Conservation (phyloP, 2,888 invertebrate genomes). For the Terebella lapidaria region DNA sequence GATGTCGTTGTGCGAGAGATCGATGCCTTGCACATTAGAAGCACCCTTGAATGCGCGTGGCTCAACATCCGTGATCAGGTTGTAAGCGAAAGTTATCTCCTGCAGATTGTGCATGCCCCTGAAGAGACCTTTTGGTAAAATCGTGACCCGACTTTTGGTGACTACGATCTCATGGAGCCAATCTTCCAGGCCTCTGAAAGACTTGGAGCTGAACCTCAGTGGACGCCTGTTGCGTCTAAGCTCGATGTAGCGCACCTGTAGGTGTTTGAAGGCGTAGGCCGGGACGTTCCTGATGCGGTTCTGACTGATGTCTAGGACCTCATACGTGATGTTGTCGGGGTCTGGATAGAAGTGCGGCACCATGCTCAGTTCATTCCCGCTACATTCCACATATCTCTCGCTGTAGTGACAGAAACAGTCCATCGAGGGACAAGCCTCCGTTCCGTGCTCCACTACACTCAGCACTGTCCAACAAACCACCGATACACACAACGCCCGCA, state of each 20-base stretch:
- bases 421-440: not conserved
- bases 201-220: slow-evolving; percentile 14
- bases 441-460: no score
- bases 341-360: not conserved
- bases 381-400: not conserved
- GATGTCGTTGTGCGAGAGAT: slow-evolving; percentile 18
- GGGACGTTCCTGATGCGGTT: not conserved
- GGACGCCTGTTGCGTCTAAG: not conserved
- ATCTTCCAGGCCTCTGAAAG: slow-evolving; percentile 21
- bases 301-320: not conserved
- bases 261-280: not conserved
- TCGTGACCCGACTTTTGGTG: slow-evolving; percentile 6
- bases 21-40: slow-evolving; percentile 9
- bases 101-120: slow-evolving; percentile 14
- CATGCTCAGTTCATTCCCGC: not conserved
- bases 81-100: slow-evolving; percentile 13
- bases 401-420: not conserved
- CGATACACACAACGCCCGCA: no score
- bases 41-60: slow-evolving; percentile 19
- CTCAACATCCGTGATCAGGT: slow-evolving; percentile 9
- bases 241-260: not conserved
- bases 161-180: slow-evolving; percentile 11
- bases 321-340: not conserved
- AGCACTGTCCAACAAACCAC: no score
- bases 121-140: slow-evolving; percentile 22